Percentiles rank a stretch among this genome's conserved stretches.
Conservation (phyloP, 2,797 vertebrate genomes). For the Cuculus canorus region DNA sequence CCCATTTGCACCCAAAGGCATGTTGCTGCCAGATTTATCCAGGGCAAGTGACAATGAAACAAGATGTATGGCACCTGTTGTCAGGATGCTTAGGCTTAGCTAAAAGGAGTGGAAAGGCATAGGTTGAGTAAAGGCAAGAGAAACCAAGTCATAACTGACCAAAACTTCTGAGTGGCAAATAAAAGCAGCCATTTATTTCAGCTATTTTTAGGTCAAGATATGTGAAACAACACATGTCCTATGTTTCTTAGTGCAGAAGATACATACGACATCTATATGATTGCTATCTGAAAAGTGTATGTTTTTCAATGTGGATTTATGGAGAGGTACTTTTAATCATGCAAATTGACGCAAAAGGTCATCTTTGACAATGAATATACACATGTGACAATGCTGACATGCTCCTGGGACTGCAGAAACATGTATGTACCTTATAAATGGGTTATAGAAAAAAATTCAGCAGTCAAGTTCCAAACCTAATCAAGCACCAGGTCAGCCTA, state of each 20-base stretch:
- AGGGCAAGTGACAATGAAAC: not conserved
- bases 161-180: not conserved
- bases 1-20: not conserved
- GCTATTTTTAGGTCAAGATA: not conserved
- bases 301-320: not conserved
- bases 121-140: not conserved
- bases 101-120: not conserved
- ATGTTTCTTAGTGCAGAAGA: not conserved
- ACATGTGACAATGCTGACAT: not conserved
- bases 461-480: not conserved
- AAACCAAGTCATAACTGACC: not conserved
- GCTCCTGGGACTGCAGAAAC: not conserved
- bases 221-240: not conserved
- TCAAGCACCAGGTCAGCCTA: not conserved
- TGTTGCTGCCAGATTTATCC: not conserved
- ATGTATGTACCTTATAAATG: not conserved
- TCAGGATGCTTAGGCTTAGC: not conserved
- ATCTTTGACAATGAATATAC: not conserved
- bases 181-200: not conserved
- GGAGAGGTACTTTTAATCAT: not conserved
- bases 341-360: not conserved
- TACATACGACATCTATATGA: not conserved
- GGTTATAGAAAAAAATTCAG: not conserved
- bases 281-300: not conserved
- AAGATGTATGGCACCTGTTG: not conserved